These are phyloP conservation scores for Melieria picta DNA, from an alignment of 2,888 invertebrate species.

Conservation along the genomic window DNA sequence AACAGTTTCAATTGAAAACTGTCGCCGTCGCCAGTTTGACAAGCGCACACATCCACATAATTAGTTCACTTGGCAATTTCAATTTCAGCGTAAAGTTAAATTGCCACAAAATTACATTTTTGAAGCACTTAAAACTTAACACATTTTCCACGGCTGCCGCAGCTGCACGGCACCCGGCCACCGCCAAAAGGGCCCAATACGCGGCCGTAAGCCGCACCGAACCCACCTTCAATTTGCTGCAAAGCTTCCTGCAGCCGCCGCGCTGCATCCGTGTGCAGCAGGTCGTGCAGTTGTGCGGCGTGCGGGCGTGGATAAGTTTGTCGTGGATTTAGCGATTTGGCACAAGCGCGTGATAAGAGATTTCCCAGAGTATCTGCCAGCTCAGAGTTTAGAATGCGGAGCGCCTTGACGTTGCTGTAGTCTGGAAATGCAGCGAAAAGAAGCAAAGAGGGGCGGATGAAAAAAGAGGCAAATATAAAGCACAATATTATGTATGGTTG, in stretches of 20 bases:
- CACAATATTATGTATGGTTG: not conserved
- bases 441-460: conserved; percentile 6
- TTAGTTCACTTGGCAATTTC: no score
- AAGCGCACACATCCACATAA: no score
- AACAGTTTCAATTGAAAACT: no score
- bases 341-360: conserved; percentile 83
- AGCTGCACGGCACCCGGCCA: no score
- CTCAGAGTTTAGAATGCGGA: conserved; percentile 85
- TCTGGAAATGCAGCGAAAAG: conserved; percentile 70
- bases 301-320: conserved; percentile 76
- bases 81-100: no score
- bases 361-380: conserved; percentile 94
- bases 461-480: not conserved
- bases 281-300: conserved; percentile 66
- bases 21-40: no score
- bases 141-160: no score
- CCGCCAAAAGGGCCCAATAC: no score
- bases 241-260: conserved; percentile 70
- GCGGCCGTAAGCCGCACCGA: not conserved
- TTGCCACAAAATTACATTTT: no score
- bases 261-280: conserved; percentile 67
- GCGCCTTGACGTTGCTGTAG: conserved; percentile 81
- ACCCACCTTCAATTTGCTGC: conserved; percentile 70
- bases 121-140: no score
- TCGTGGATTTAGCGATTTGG: conserved; percentile 80